Conservation (phyloP, 92 coral and sea anemone genomes). For the Pocillopora meandrina region DNA sequence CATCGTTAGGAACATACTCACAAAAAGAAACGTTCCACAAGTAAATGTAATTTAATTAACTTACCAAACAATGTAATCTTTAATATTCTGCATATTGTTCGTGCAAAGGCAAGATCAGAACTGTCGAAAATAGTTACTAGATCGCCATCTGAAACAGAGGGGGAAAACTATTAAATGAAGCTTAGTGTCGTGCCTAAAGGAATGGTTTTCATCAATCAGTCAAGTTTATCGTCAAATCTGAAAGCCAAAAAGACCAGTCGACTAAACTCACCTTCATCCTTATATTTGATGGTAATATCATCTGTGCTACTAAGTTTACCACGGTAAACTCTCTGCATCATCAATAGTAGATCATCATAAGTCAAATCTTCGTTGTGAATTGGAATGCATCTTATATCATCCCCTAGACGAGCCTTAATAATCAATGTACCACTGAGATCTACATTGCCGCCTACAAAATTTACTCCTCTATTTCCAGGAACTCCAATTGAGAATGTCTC, state of each 20-base stretch:
- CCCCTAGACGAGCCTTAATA: slow-evolving; percentile 97
- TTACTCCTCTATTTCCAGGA: slow-evolving; percentile 66
- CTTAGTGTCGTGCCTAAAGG: too few species aligned
- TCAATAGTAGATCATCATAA: slow-evolving; percentile 89
- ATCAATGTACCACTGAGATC: slow-evolving; percentile 91
- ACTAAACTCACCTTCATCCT: slow-evolving; percentile 79
- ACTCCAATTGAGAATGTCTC: slow-evolving; percentile 75
- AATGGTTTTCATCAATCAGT: too few species aligned
- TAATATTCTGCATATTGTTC: slow-evolving; percentile 82
- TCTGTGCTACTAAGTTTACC: slow-evolving; percentile 86
- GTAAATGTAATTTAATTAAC: slow-evolving; percentile 18
- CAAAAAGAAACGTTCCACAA: neutral
- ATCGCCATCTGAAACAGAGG: slow-evolving; percentile 82
- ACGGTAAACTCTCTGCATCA: slow-evolving; percentile 98
- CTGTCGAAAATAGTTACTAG: slow-evolving; percentile 96
- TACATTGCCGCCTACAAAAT: slow-evolving; percentile 73
- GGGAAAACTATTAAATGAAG: neutral
- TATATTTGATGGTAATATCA: slow-evolving; percentile 94
- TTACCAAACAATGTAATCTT: slow-evolving; percentile 95
- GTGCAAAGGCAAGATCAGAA: slow-evolving; percentile 92
- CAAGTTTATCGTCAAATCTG: neutral
- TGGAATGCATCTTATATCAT: slow-evolving; percentile 95
- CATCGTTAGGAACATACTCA: neutral
- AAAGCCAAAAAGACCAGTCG: neutral
- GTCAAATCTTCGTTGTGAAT: slow-evolving; percentile 99